These are phyloP conservation scores for Gasteruption jaculator DNA, from an alignment of 2,888 invertebrate genomes.

Conservation along the genomic window DNA sequence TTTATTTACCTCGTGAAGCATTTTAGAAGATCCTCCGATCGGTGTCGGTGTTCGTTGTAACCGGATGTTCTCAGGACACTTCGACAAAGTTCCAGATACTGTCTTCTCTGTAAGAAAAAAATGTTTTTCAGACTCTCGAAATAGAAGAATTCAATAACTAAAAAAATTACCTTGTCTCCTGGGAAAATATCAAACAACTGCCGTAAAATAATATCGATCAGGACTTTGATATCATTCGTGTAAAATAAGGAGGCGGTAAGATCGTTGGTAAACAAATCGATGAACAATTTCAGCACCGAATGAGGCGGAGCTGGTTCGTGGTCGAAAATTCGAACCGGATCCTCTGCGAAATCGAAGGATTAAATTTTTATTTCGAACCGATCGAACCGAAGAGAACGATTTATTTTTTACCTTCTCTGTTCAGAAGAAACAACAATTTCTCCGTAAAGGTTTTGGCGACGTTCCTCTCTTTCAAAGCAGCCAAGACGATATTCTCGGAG, in stretches of 20 bases:
- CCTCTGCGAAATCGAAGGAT: slow-evolving; percentile 59
- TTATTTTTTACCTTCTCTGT: slow-evolving; percentile 73
- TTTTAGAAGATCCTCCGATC: slow-evolving; percentile 75
- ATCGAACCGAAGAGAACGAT: neutral
- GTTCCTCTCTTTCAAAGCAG: slow-evolving; percentile 64
- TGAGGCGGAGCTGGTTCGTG: slow-evolving; percentile 77
- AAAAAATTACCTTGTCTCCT: slow-evolving; percentile 67
- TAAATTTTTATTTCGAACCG: slow-evolving; percentile 6
- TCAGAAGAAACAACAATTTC: slow-evolving; percentile 79
- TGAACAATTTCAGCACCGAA: slow-evolving; percentile 83
- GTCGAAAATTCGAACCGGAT: slow-evolving; percentile 81
- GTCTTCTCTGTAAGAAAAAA: slow-evolving; percentile 56
- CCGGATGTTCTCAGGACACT: slow-evolving; percentile 78
- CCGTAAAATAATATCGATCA: slow-evolving; percentile 88
- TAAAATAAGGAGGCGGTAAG: slow-evolving; percentile 85
- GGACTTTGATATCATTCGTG: slow-evolving; percentile 90
- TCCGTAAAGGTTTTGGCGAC: slow-evolving; percentile 87
- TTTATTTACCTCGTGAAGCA: slow-evolving; percentile 64
- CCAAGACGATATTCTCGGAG: slow-evolving; percentile 67
- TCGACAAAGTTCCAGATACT: slow-evolving; percentile 75
- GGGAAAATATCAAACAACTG: slow-evolving; percentile 87
- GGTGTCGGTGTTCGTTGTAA: slow-evolving; percentile 75
- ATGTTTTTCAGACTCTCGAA: slow-evolving; percentile 13
- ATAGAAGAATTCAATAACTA: slow-evolving; percentile 9
- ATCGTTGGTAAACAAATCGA: slow-evolving; percentile 76